Conservation (phyloP, 2,797 vertebrate species). For the Sternotherus odoratus region DNA sequence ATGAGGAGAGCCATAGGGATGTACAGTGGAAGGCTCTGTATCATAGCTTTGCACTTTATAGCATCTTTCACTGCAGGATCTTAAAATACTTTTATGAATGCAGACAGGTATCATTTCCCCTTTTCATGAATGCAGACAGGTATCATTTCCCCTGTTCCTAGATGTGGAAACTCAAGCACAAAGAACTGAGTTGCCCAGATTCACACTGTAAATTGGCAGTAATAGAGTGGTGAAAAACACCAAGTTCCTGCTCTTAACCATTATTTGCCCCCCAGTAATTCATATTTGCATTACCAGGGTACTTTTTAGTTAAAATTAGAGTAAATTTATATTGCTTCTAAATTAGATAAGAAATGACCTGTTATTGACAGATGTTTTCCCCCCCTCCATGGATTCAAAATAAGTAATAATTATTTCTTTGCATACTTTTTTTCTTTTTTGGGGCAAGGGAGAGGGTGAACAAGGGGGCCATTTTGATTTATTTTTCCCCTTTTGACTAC, state of each 20-base stretch:
- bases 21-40: neutral
- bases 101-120: neutral
- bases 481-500: constrained; percentile 45
- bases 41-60: neutral
- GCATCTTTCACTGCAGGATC: neutral
- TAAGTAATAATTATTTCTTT: neutral
- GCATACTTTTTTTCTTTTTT: neutral
- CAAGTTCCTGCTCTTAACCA: neutral
- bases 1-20: neutral
- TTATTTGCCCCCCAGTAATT: neutral
- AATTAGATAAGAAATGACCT: neutral
- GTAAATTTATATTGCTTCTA: neutral
- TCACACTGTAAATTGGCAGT: neutral
- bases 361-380: neutral
- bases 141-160: neutral
- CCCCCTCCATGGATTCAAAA: rapidly evolving
- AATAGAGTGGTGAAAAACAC: neutral
- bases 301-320: neutral
- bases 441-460: rapidly evolving
- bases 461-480: constrained; percentile 22
- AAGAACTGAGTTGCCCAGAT: neutral
- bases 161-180: neutral
- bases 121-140: neutral
- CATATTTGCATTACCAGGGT: neutral
- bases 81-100: neutral